Base-by-base conservation (phyloP, 2,888 invertebrate genomes). In the Drosophila parthenogenetica region DNA sequence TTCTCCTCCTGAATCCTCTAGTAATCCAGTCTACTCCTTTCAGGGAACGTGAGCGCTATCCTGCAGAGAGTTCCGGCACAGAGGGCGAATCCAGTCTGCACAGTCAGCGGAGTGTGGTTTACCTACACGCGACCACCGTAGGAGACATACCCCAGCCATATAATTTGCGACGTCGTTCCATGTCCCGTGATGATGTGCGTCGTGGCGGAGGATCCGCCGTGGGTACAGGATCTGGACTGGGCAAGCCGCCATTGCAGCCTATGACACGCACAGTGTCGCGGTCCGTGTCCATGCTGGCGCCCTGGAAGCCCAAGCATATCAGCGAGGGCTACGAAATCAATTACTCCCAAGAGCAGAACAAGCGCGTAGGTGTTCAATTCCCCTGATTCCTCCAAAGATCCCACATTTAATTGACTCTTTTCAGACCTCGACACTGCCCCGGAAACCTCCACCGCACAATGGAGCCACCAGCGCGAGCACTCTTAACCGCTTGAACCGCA, bases 121-220 rank as follows among this genome's bases (percentile, higher is more conserved):
- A 96, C 90, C 93, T 97, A 55, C 97, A 97, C 89, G 97, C 97
- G 55, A 96, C 97, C 50, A 96, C 97, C 94, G 96, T 97, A 87
- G 97, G 97, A 65, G 97, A 96, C 91, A 97, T 97, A 90, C 97
- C 97, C 16, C 95, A 96, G 83, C 96, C 96, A 35, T 93, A 93
- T 75, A 94, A 94, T 16, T 92, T 94, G 29, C 93, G 95, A 75
- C 93, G 95, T 79, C 93, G 96, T 42, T 94, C 94, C 14, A 93
- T 94, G 29, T 96, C 96, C 32, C 94, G 96, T 19, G 96, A 96
- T 88, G 96, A 96, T 91, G 93, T 96, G 13, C 94, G 95, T 13
- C n/a, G 95, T 95, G 2, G 84, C 73, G 39, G 73, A 10, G 94
- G 95, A 2, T 45, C 35, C 49, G 57, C 42, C 1, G 10, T 25